phyloP scores from a whole-genome alignment of 1,140 invertebrate genomes.

The Drosophila teissieri region DNA sequence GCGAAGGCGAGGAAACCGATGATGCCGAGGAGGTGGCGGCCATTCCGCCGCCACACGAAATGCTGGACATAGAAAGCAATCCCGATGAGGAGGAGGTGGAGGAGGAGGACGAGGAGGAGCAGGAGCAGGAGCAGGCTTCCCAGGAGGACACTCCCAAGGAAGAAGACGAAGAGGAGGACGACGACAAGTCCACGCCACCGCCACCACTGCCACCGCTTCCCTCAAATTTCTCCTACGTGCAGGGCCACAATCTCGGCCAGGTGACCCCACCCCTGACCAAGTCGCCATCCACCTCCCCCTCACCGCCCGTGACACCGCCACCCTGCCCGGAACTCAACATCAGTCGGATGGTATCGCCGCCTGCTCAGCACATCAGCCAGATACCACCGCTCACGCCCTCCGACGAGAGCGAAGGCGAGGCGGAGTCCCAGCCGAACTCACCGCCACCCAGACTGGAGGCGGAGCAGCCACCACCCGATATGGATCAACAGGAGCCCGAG shows the following conservation, averaged over 20 bases:
- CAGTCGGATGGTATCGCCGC: conserved; percentile 73
- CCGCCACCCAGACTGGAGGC: conserved; percentile 51
- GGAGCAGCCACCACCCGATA: conserved; percentile 21
- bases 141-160: conserved; percentile 19
- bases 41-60: conserved; percentile 29
- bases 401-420: conserved; percentile 72
- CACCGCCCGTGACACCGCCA: conserved; percentile 76
- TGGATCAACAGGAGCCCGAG: conserved; percentile 30
- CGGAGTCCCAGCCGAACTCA: conserved; percentile 75
- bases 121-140: conserved; percentile 3
- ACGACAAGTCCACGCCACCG: conserved; percentile 75
- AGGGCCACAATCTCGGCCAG: conserved; percentile 47
- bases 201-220: conserved; percentile 79
- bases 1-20: conserved; percentile 70
- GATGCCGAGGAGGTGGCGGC: conserved; percentile 45
- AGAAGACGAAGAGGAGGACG: conserved; percentile 41
- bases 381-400: conserved; percentile 76
- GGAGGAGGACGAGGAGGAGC: conserved; percentile 14
- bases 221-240: conserved; percentile 76
- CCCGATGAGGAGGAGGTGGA: conserved; percentile 23
- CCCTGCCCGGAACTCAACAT: conserved; percentile 68
- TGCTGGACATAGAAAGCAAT: not conserved
- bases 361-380: conserved; percentile 66
- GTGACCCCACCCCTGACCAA: conserved; percentile 74
- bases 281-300: conserved; percentile 78